These are phyloP conservation scores for Meiosimyza platycephala DNA, from an alignment of 2,888 invertebrate species.

Conservation along the genomic window DNA sequence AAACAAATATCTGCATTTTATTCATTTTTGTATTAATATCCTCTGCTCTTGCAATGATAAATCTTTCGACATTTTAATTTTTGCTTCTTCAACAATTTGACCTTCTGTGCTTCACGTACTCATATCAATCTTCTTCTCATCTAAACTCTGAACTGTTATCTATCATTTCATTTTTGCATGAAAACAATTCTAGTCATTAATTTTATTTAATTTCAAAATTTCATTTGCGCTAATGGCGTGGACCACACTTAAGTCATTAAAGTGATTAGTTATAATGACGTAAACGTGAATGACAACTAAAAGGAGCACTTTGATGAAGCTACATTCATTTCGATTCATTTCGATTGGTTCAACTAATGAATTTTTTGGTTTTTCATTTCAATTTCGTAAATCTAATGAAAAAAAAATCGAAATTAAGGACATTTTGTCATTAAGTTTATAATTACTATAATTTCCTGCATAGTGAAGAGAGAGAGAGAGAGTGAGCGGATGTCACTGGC, in stretches of 20 bases:
- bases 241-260: constrained; percentile 32
- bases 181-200: neutral
- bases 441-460: constrained; percentile 2
- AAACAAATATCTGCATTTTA: too few species aligned
- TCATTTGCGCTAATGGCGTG: constrained; percentile 22
- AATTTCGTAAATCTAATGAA: too few species aligned
- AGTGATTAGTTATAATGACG: constrained; percentile 25
- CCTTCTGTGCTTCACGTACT: too few species aligned
- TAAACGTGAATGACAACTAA: neutral
- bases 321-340: neutral
- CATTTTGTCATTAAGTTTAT: constrained; percentile 12
- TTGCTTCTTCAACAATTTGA: too few species aligned
- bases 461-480: neutral
- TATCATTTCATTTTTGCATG: neutral
- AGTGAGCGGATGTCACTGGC: neutral
- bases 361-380: neutral
- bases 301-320: too few species aligned
- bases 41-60: too few species aligned
- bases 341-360: neutral
- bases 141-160: neutral
- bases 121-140: too few species aligned
- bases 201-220: constrained; percentile 26
- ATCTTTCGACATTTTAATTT: too few species aligned
- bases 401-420: neutral
- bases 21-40: too few species aligned